phyloP scores from a whole-genome alignment of 2,888 invertebrate genomes.

The Blomia tropicalis region DNA sequence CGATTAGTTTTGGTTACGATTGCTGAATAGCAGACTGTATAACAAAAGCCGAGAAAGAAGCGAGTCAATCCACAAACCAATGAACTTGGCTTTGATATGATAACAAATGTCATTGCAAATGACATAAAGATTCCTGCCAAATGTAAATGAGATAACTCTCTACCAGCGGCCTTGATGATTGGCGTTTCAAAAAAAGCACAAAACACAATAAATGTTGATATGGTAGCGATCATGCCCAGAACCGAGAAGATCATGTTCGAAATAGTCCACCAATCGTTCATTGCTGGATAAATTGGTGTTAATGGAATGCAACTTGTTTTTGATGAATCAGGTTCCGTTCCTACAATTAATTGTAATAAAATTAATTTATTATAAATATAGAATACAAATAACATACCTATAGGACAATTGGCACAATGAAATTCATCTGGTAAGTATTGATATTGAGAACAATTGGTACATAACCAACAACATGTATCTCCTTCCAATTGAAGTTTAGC shows the following conservation, averaged over 20 bases:
- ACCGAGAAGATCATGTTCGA: slow-evolving; percentile 35
- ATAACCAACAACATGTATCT: slow-evolving; percentile 44
- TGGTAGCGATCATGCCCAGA: slow-evolving; percentile 38
- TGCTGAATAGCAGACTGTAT: slow-evolving; percentile 43
- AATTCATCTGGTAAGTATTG: slow-evolving; percentile 38
- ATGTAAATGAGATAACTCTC: slow-evolving; percentile 42
- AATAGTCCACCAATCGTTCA: slow-evolving; percentile 40
- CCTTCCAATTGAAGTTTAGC: slow-evolving; percentile 33
- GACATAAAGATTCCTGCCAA: slow-evolving; percentile 40
- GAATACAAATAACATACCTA: too few species aligned
- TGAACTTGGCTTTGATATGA: slow-evolving; percentile 40
- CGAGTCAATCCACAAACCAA: slow-evolving; percentile 41
- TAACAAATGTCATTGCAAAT: slow-evolving; percentile 41
- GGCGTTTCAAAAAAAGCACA: slow-evolving; percentile 42
- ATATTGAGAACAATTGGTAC: slow-evolving; percentile 39
- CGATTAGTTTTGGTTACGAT: slow-evolving; percentile 44
- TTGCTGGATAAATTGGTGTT: slow-evolving; percentile 39
- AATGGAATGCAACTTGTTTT: slow-evolving; percentile 37
- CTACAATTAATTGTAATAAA: too few species aligned
- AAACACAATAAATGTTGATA: slow-evolving; percentile 40
- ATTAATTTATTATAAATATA: not conserved
- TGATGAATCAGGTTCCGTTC: slow-evolving; percentile 34
- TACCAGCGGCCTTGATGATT: slow-evolving; percentile 44
- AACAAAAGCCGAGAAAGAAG: slow-evolving; percentile 43
- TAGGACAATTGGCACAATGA: slow-evolving; percentile 40